These are phyloP conservation scores for Lithobius niger DNA, from an alignment of 1,140 invertebrate species.

Conservation along the genomic window DNA sequence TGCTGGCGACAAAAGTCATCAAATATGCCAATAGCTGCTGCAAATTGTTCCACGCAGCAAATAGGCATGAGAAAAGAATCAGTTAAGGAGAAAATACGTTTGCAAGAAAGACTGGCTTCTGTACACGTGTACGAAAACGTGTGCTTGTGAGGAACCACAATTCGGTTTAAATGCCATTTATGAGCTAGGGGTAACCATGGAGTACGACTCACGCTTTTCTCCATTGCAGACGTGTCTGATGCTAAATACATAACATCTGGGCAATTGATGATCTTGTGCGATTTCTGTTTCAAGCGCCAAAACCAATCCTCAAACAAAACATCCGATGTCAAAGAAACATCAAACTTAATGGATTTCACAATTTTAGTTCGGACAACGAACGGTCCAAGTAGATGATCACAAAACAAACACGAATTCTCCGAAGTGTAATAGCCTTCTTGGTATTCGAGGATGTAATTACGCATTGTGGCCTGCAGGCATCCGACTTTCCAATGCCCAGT, in stretches of 20 bases:
- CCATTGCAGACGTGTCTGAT: slow-evolving; percentile 5
- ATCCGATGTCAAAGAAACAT: slow-evolving; percentile 12
- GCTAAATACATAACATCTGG: slow-evolving; percentile 2
- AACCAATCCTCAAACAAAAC: slow-evolving; percentile 11
- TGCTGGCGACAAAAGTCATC: slow-evolving; percentile 8
- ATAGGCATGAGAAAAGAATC: slow-evolving; percentile 10
- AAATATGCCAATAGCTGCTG: not conserved
- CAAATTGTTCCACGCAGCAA: slow-evolving; percentile 19
- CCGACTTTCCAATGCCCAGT: slow-evolving; percentile 26
- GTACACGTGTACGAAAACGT: slow-evolving; percentile 5
- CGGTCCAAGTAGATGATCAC: slow-evolving; percentile 25
- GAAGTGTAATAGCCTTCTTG: slow-evolving; percentile 25
- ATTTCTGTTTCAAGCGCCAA: slow-evolving; percentile 17
- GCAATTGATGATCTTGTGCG: not conserved
- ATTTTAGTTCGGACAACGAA: slow-evolving; percentile 20
- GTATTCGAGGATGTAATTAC: slow-evolving; percentile 22
- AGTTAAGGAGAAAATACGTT: not conserved
- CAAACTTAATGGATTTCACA: slow-evolving; percentile 15
- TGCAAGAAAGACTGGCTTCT: not conserved
- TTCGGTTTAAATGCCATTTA: slow-evolving; percentile 17
- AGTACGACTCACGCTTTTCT: not conserved
- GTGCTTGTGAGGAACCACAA: slow-evolving; percentile 5
- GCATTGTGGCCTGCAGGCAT: slow-evolving; percentile 23
- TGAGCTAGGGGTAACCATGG: slow-evolving; percentile 17
- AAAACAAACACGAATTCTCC: slow-evolving; percentile 25